Evolutionary conservation across 2,797 vertebrate species (phyloP).

Genomic region (Onychomys arenicola): DNA sequence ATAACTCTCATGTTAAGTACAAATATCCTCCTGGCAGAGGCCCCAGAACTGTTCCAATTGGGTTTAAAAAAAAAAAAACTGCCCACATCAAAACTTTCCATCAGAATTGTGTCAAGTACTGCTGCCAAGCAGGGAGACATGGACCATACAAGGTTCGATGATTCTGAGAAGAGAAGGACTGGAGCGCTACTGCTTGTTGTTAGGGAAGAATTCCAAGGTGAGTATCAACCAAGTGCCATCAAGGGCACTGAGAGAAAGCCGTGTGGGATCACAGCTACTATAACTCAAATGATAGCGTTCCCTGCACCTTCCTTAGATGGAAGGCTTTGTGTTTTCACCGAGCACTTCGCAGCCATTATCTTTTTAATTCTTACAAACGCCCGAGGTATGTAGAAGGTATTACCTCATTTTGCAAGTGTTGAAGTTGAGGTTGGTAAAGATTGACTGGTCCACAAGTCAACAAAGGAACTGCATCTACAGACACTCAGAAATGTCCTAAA

Average conservation of each 20-base stretch:
- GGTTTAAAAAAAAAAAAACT: conserved; percentile 58
- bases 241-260: conserved; percentile 38
- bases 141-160: background rate
- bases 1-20: background rate
- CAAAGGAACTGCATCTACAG: background rate
- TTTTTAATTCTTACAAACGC: conserved; percentile 66
- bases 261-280: conserved; percentile 16
- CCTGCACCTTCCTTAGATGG: conserved; percentile 70
- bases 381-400: conserved; percentile 53
- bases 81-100: conserved; percentile 10
- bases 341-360: conserved; percentile 59
- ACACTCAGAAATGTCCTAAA: background rate
- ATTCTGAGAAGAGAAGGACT: background rate
- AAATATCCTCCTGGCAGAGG: conserved; percentile 30
- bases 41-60: background rate
- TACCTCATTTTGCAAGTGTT: conserved; percentile 65
- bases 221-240: conserved; percentile 5
- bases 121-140: background rate
- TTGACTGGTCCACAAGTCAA: conserved; percentile 34
- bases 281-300: conserved; percentile 50
- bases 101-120: background rate
- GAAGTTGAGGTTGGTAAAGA: conserved; percentile 45
- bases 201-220: conserved; percentile 9
- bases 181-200: background rate
- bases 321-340: conserved; percentile 68